phyloP scores from a whole-genome alignment of 2,888 invertebrate species.

The Cerceris ruficornis region DNA sequence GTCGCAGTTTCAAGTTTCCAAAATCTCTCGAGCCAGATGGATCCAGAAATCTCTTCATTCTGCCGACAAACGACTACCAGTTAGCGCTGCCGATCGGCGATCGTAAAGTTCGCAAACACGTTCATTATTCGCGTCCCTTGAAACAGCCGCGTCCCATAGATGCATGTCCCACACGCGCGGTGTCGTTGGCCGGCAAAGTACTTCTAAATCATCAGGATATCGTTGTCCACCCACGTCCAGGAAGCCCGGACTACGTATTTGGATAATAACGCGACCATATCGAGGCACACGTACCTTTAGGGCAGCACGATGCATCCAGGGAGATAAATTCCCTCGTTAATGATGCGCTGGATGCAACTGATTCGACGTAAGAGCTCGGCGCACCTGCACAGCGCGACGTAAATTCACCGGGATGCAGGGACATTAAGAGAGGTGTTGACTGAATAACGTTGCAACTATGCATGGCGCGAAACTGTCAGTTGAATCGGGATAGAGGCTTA shows the following conservation, averaged over 20 bases:
- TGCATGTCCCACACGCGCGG: conserved; percentile 45
- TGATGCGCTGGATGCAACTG: conserved; percentile 44
- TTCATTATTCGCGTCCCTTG: conserved; percentile 46
- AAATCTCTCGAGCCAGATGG: not conserved
- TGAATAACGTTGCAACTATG: not conserved
- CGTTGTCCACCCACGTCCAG: conserved; percentile 56
- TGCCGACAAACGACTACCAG: conserved; percentile 28
- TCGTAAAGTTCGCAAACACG: conserved; percentile 38
- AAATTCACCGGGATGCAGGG: conserved; percentile 17
- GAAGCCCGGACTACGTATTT: conserved; percentile 13
- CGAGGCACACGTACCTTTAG: conserved; percentile 28
- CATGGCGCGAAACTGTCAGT: not conserved
- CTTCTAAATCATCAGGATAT: conserved; percentile 58
- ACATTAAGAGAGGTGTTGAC: not conserved
- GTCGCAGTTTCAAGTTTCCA: too few relatives aligned
- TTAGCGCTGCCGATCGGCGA: conserved; percentile 25
- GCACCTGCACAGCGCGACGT: conserved; percentile 38
- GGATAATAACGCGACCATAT: conserved; percentile 27
- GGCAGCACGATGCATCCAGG: conserved; percentile 7
- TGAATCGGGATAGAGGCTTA: not conserved
- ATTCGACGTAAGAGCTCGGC: conserved; percentile 36
- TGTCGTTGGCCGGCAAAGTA: conserved; percentile 51
- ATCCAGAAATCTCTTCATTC: conserved; percentile 14
- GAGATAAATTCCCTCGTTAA: conserved; percentile 55
- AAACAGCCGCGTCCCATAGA: conserved; percentile 29